Evolutionary conservation across 2,113 vertebrate genomes (phyloP).

Genomic region (Amazona guildingii): DNA sequence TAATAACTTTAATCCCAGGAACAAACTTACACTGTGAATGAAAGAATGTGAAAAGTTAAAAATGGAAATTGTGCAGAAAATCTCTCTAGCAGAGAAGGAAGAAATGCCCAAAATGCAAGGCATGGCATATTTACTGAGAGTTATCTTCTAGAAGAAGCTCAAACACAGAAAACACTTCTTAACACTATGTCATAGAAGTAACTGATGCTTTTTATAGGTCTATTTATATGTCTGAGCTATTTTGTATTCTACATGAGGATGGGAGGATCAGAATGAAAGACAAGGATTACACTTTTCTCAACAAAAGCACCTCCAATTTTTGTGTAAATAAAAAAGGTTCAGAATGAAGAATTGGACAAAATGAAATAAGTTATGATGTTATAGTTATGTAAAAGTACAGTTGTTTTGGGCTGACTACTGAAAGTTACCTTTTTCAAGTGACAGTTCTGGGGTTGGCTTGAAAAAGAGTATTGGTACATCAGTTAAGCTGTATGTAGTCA

Average conservation of each 20-base stretch:
- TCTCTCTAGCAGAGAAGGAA: neutral
- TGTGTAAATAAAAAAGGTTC: neutral
- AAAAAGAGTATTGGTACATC: neutral
- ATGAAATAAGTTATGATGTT: neutral
- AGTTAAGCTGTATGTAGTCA: neutral
- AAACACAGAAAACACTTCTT: neutral
- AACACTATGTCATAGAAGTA: neutral
- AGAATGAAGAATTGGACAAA: neutral
- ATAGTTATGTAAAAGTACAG: neutral
- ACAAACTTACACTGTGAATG: neutral
- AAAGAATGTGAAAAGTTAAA: neutral
- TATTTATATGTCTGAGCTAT: rapidly evolving
- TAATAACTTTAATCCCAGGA: conserved; percentile 60
- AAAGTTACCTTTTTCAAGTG: neutral
- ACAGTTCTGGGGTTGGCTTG: neutral
- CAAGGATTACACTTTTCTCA: neutral
- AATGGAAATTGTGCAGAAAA: neutral
- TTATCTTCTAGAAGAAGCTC: neutral
- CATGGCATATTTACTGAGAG: neutral
- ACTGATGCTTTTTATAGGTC: neutral
- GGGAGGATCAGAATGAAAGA: neutral
- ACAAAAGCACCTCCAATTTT: neutral
- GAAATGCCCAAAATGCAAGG: neutral
- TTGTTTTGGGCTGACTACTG: neutral
- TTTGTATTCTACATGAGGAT: neutral